Evolutionary conservation across 1,140 invertebrate species (phyloP).

Genomic region (Ostrea edulis): DNA sequence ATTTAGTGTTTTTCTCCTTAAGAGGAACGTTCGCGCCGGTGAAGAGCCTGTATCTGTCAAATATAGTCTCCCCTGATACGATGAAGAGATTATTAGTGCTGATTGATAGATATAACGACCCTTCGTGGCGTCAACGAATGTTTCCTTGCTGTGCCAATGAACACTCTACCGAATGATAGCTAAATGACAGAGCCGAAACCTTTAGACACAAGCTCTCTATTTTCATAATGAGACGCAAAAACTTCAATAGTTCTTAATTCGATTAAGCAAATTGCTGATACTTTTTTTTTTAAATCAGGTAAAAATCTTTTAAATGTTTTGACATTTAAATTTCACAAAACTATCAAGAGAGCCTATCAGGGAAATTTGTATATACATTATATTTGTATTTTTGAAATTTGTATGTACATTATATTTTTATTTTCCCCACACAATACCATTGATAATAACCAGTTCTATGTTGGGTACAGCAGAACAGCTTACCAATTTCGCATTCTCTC

Average conservation of each 20-base stretch:
- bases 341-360: not conserved
- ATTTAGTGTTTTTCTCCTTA: constrained; percentile 12
- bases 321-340: not conserved
- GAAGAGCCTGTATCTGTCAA: constrained; percentile 32
- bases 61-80: constrained; percentile 14
- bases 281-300: too few relatives aligned
- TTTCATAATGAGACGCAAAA: too few relatives aligned
- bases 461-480: too few relatives aligned
- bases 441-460: too few relatives aligned
- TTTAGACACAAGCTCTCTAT: too few relatives aligned
- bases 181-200: not conserved
- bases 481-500: too few relatives aligned
- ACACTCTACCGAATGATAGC: not conserved
- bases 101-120: constrained; percentile 32
- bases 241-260: too few relatives aligned
- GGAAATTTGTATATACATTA: not conserved
- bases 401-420: too few relatives aligned
- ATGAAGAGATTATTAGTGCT: constrained; percentile 17
- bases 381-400: not conserved
- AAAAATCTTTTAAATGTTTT: too few relatives aligned
- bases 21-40: constrained; percentile 16
- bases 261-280: too few relatives aligned
- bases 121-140: not conserved
- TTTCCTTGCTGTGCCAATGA: not conserved
- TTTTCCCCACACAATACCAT: too few relatives aligned